Percentiles rank a stretch among this genome's conserved stretches.
phyloP scores from a whole-genome alignment of 2,888 invertebrate genomes.

The Epirrhoe alternata region DNA sequence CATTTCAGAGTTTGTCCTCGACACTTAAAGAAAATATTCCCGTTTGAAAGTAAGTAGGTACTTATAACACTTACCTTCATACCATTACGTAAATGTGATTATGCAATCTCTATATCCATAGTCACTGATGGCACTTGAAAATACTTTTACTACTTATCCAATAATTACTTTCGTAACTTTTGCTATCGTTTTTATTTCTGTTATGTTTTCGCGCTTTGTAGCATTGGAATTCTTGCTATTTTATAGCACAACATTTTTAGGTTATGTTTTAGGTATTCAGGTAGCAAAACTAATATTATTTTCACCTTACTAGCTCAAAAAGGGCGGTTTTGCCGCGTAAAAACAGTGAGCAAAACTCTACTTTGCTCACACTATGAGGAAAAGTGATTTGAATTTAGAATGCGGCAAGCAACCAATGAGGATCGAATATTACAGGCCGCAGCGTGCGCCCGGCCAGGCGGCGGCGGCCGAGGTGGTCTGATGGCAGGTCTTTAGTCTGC shows the following conservation, averaged over 20 bases:
- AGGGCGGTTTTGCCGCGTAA: too few species aligned
- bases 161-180: slow-evolving; percentile 18
- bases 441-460: too few species aligned
- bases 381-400: too few species aligned
- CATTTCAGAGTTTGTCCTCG: not conserved
- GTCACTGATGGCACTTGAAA: slow-evolving; percentile 14
- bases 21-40: not conserved
- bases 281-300: too few species aligned
- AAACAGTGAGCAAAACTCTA: too few species aligned
- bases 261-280: not conserved
- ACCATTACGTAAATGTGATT: slow-evolving; percentile 21
- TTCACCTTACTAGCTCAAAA: too few species aligned
- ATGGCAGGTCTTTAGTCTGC: too few species aligned
- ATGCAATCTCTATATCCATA: slow-evolving; percentile 23
- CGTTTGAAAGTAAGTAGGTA: not conserved
- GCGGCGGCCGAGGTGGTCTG: too few species aligned
- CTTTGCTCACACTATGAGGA: too few species aligned
- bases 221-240: not conserved
- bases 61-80: not conserved
- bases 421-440: too few species aligned
- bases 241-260: not conserved
- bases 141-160: slow-evolving; percentile 24
- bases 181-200: not conserved
- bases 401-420: too few species aligned
- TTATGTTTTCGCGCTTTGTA: not conserved